Percentiles rank a stretch among this genome's conserved stretches.
phyloP scores from a whole-genome alignment of 2,888 invertebrate species.

The Chymomyza caudatula region DNA sequence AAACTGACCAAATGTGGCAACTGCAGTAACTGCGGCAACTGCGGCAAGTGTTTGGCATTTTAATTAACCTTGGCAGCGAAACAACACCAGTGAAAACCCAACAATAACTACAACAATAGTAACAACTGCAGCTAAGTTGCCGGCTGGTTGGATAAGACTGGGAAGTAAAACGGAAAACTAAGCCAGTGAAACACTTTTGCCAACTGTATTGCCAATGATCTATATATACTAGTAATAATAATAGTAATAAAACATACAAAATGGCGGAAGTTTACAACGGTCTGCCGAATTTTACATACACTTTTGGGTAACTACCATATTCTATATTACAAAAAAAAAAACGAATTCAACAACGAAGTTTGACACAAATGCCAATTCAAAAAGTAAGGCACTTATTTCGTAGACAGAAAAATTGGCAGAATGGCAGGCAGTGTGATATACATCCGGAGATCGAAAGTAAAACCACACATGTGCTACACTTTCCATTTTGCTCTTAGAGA shows the following conservation, averaged over 20 bases:
- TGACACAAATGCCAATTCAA: no score
- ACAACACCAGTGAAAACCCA: conserved; percentile 25
- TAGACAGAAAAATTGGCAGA: no score
- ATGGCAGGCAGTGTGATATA: no score
- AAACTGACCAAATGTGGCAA: not conserved
- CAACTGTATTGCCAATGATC: conserved; percentile 21
- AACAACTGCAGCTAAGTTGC: conserved; percentile 45
- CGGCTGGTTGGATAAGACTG: conserved; percentile 68
- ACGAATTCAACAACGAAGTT: no score
- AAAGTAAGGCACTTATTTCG: no score
- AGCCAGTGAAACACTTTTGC: conserved; percentile 52
- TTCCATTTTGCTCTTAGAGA: no score
- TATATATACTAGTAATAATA: not conserved
- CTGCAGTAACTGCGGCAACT: not conserved
- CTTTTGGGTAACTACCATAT: not conserved
- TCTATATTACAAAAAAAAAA: no score
- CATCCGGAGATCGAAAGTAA: no score
- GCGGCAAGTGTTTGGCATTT: conserved; percentile 58
- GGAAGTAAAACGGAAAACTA: conserved; percentile 62
- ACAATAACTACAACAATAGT: conserved; percentile 50
- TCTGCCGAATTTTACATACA: not conserved
- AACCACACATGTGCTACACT: no score
- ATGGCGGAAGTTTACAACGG: not conserved
- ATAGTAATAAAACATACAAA: not conserved
- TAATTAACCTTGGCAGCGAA: conserved; percentile 71